Evolutionary conservation across 92 coral and sea anemone species (phyloP).

Genomic region (Porites evermanni): DNA sequence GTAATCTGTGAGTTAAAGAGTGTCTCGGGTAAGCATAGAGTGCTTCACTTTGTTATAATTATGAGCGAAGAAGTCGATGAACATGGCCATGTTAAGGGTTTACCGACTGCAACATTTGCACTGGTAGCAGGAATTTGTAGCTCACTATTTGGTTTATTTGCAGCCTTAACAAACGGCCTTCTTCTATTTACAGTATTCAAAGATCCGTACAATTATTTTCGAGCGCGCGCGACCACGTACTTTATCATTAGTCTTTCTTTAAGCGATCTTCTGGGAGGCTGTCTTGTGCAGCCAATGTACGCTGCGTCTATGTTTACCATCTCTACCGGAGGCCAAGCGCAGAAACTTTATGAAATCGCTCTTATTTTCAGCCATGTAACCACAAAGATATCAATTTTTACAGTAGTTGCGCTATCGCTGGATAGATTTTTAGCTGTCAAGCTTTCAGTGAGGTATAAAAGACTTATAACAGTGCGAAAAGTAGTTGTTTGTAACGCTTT

Average conservation of each 20-base stretch:
- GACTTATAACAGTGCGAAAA: conserved; percentile 49
- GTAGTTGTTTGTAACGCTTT: conserved; percentile 40
- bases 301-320: conserved; percentile 56
- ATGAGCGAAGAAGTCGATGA: neutral
- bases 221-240: conserved; percentile 53
- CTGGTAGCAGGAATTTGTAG: conserved; percentile 67
- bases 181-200: conserved; percentile 68
- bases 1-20: neutral
- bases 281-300: conserved; percentile 60
- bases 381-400: conserved; percentile 72
- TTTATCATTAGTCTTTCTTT: conserved; percentile 67
- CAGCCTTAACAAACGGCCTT: conserved; percentile 66
- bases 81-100: neutral
- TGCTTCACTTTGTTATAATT: neutral
- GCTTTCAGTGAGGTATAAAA: conserved; percentile 61
- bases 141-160: conserved; percentile 53
- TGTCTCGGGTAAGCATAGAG: neutral
- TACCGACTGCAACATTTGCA: conserved; percentile 26
- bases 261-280: conserved; percentile 71
- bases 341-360: conserved; percentile 35
- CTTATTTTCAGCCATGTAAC: conserved; percentile 61
- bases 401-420: conserved; percentile 67
- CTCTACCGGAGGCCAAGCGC: conserved; percentile 3
- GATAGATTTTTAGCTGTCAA: conserved; percentile 72
- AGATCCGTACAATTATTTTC: conserved; percentile 73